Evolutionary conservation across 2,888 invertebrate genomes (phyloP), one percentile per base, ranked within the genome.

Genomic region (Argynnis bischoffii): DNA sequence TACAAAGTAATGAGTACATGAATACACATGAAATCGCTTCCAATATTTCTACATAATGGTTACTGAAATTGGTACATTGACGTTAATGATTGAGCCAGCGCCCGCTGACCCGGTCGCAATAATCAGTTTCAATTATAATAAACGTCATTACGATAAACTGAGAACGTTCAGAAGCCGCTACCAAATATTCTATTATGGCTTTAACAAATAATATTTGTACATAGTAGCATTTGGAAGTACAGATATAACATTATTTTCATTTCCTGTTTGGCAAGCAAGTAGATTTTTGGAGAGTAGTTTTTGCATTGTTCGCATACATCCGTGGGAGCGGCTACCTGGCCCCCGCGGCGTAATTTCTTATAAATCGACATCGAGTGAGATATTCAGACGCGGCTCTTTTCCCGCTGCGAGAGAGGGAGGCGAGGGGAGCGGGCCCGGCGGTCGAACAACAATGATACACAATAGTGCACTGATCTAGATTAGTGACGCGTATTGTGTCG

Each of bases 331-430:
- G 77, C 85, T 91, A 92, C 92, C 91, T 92, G 92, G 82, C 83
- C 78, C 87, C 89, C 81, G 90, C 83, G 80, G 89, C 77, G 87
- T 90, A 88, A 91, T 91, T 89, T 85, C 90, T 88, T 89, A 91
- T 90, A 89, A 91, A 92, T 92, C 84, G 91, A 90, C 86, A 91
- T 91, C 88, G 84, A 92, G 91, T 92, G 90, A 92, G 91, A 91
- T 89, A 89, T 89, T 84, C 84, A 81, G 78, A 77, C 78, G 81
- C 80, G 77, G 79, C 82, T 81, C 81, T 81, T 84, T 78, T 81
- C 84, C 78, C 82, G 79, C 78, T 76, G 76, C 65, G 74, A 75
- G 72, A 75, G 76, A 74, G 72, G 75, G 63, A 76, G 76, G 69
- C 73, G 71, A 69, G 76, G 72, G 73, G 68, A 67, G 70, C 67